phyloP scores from a whole-genome alignment of 2,888 invertebrate genomes.

The Polydrusus tereticollis region DNA sequence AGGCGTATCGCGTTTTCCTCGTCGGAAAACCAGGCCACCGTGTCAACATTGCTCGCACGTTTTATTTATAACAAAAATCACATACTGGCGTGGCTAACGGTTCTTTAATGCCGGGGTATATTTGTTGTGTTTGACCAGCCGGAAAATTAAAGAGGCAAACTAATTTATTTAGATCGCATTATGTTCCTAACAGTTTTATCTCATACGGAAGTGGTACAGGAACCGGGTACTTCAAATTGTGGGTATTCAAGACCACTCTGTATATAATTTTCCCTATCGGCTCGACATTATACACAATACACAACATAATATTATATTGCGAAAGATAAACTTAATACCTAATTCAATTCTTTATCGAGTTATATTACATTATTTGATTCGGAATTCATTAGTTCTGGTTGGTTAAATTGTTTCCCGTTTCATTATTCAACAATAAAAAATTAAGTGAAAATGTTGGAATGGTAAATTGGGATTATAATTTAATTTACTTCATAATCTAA shows the following conservation, averaged over 20 bases:
- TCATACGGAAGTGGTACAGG: too few species aligned
- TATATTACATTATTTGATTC: background rate
- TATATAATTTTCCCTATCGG: background rate
- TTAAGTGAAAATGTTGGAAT: background rate
- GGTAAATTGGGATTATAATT: background rate
- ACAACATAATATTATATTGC: background rate
- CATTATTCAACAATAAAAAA: background rate
- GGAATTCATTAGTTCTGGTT: constrained; percentile 7
- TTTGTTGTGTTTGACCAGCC: constrained; percentile 16
- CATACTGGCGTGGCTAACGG: background rate
- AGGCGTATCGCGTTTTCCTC: background rate
- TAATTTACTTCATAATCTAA: background rate
- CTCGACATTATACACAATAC: background rate
- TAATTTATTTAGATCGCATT: too few species aligned
- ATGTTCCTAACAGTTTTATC: background rate
- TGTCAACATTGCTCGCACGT: constrained; percentile 13
- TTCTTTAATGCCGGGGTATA: background rate
- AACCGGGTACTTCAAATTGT: too few species aligned
- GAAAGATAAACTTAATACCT: background rate
- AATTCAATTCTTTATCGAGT: background rate
- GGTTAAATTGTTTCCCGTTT: constrained; percentile 5
- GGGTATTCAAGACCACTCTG: background rate
- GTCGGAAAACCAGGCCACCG: constrained; percentile 11
- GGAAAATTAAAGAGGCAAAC: background rate
- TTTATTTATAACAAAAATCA: constrained; percentile 25